phyloP scores from a whole-genome alignment of 2,113 vertebrate species.

The Psittacara wagleri region DNA sequence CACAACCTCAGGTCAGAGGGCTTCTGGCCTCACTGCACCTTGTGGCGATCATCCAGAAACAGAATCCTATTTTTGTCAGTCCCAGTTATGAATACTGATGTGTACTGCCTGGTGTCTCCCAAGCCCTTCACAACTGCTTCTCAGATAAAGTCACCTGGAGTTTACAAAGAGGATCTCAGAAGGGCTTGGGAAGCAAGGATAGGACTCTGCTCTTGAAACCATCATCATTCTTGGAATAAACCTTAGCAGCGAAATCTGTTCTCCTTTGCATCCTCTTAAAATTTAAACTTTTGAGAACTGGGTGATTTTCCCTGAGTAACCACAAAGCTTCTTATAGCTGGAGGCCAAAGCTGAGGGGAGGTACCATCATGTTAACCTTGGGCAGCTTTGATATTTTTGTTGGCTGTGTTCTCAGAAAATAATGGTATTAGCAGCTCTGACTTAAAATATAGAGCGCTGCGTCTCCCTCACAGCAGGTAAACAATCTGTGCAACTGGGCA shows the following conservation, averaged over 20 bases:
- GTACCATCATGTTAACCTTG: neutral
- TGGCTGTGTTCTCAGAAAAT: neutral
- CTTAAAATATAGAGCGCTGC: neutral
- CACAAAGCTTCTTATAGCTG: neutral
- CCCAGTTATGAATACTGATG: neutral
- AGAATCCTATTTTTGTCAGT: neutral
- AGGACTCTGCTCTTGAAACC: neutral
- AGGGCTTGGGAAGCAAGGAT: neutral
- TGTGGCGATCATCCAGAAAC: neutral
- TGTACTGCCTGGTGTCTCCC: neutral
- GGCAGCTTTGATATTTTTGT: slow-evolving; percentile 24
- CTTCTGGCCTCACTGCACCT: neutral
- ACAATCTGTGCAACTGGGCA: slow-evolving; percentile 34
- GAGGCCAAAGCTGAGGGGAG: neutral
- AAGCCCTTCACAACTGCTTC: neutral
- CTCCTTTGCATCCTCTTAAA: neutral
- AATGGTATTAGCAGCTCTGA: slow-evolving; percentile 6
- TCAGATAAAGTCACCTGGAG: neutral
- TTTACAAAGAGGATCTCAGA: neutral
- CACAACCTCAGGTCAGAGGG: neutral
- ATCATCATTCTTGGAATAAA: neutral
- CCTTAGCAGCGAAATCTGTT: neutral
- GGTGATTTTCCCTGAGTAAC: slow-evolving; percentile 3
- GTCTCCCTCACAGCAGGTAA: slow-evolving; percentile 42
- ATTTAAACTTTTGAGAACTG: neutral